phyloP scores from a whole-genome alignment of 2,888 invertebrate species.

The Andrena minutula region DNA sequence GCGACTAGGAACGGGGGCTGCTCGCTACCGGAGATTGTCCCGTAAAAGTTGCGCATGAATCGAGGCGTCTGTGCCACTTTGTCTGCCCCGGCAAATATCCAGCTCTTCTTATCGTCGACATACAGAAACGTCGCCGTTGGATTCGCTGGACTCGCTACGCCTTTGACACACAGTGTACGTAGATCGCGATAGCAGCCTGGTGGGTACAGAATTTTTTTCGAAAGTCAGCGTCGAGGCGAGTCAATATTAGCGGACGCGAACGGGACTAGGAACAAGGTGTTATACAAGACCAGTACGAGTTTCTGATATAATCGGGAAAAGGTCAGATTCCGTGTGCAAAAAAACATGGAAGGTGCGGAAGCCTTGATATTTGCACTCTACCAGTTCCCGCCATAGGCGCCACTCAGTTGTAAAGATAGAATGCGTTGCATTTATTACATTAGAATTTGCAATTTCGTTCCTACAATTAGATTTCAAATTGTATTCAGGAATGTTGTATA shows the following conservation, averaged over 20 bases:
- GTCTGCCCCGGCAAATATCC: conserved; percentile 12
- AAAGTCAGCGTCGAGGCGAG: conserved; percentile 1
- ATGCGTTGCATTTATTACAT: too few relatives aligned
- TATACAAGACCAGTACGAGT: not conserved
- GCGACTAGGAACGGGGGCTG: not conserved
- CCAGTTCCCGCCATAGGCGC: too few relatives aligned
- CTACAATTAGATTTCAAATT: not conserved
- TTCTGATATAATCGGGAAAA: not conserved
- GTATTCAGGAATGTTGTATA: too few relatives aligned
- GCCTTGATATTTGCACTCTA: not conserved
- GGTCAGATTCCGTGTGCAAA: not conserved
- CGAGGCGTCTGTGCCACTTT: not conserved
- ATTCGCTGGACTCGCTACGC: conserved; percentile 4
- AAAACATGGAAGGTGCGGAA: too few relatives aligned
- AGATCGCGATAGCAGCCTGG: conserved; percentile 4
- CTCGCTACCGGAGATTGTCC: not conserved
- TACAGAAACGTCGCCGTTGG: not conserved
- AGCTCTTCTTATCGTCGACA: conserved; percentile 24
- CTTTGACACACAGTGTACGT: conserved; percentile 2
- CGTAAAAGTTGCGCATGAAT: conserved; percentile 15
- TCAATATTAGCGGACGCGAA: not conserved
- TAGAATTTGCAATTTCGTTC: too few relatives aligned
- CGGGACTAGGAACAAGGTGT: not conserved
- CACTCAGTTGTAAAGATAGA: too few relatives aligned
- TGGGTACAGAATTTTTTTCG: not conserved